phyloP scores from a whole-genome alignment of 2,888 invertebrate species.

The Phyllotreta striolata region DNA sequence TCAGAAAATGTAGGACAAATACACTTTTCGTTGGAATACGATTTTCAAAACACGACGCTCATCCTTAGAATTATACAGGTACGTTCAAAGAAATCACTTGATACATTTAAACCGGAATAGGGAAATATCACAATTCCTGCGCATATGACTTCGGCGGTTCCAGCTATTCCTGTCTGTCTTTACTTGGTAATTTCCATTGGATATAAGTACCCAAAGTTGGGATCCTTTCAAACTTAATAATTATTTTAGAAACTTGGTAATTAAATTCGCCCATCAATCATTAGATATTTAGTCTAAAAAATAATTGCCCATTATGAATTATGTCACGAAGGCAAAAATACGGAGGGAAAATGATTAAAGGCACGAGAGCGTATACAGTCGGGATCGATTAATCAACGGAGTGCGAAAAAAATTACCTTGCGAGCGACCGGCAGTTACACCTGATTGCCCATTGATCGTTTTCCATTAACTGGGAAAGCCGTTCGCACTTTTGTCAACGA shows the following conservation, averaged over 20 bases:
- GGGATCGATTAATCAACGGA: conserved; percentile 29
- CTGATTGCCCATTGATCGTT: conserved; percentile 35
- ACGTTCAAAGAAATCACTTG: too few relatives aligned
- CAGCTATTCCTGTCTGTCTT: too few relatives aligned
- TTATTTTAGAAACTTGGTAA: too few relatives aligned
- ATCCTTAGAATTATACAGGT: conserved; percentile 91
- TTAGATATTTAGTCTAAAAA: conserved; percentile 21
- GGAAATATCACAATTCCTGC: too few relatives aligned
- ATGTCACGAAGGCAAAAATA: conserved; percentile 25
- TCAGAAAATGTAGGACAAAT: conserved; percentile 95
- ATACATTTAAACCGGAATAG: too few relatives aligned
- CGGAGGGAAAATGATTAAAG: conserved; percentile 18
- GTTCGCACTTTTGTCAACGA: conserved; percentile 30
- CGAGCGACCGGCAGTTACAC: conserved; percentile 28
- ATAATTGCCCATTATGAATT: conserved; percentile 28
- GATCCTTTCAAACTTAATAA: too few relatives aligned
- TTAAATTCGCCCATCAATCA: too few relatives aligned
- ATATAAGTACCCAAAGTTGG: too few relatives aligned
- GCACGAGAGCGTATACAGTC: conserved; percentile 12
- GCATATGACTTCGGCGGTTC: not conserved
- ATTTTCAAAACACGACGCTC: conserved; percentile 91
- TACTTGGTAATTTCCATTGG: too few relatives aligned
- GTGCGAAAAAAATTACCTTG: conserved; percentile 27
- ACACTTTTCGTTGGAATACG: conserved; percentile 92
- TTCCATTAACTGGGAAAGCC: conserved; percentile 24